Percentiles rank a stretch among this genome's conserved stretches.
phyloP scores from a whole-genome alignment of 2,888 invertebrate genomes.

The Andrena praecox region DNA sequence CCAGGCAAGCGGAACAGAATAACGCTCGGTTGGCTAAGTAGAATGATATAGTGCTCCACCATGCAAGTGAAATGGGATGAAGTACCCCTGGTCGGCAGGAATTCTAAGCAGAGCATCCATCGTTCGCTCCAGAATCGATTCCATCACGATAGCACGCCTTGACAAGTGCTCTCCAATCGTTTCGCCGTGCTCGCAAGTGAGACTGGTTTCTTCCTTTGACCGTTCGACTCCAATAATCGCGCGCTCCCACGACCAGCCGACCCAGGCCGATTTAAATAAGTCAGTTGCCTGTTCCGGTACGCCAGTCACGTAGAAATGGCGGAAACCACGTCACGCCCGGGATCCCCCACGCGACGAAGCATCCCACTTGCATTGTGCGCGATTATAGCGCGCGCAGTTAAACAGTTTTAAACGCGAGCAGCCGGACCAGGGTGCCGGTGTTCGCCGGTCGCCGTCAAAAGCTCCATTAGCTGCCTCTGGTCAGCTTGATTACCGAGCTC shows the following conservation, averaged over 20 bases:
- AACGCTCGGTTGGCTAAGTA: neutral
- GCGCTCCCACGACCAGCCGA: too few species aligned
- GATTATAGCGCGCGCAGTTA: neutral
- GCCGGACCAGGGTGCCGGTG: neutral
- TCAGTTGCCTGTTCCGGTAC: too few species aligned
- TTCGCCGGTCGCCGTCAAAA: constrained; percentile 58
- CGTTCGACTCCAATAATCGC: neutral
- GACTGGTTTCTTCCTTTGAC: neutral
- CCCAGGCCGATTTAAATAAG: too few species aligned
- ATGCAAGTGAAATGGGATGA: neutral
- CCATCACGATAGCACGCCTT: constrained; percentile 4
- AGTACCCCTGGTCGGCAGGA: neutral
- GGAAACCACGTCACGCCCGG: too few species aligned
- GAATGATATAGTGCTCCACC: neutral
- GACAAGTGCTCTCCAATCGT: neutral
- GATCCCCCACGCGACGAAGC: too few species aligned
- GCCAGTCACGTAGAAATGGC: too few species aligned
- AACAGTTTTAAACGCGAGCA: constrained; percentile 14
- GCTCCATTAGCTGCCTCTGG: constrained; percentile 55
- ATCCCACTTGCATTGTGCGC: too few species aligned
- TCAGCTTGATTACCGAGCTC: constrained; percentile 49
- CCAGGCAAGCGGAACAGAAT: neutral
- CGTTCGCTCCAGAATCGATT: neutral
- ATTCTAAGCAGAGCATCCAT: neutral
- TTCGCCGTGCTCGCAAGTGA: neutral